phyloP scores from a whole-genome alignment of 2,888 invertebrate species.

The Sminthurinus aureus region DNA sequence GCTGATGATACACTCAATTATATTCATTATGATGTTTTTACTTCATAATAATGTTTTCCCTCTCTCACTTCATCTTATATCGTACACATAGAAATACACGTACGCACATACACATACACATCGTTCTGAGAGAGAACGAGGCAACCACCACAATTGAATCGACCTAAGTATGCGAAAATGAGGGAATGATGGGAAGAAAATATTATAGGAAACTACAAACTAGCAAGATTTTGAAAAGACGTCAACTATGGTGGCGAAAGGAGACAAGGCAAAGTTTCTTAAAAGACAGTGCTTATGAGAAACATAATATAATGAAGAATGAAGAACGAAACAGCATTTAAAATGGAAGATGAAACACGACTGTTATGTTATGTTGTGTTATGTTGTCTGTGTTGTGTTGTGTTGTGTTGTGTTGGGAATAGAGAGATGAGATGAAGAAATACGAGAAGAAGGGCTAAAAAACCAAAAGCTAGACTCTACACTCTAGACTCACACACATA shows the following conservation, averaged over 20 bases:
- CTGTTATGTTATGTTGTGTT: no score
- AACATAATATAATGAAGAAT: neutral
- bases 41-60: neutral
- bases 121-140: neutral
- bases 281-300: no score
- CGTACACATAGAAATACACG: neutral
- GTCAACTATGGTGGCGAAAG: neutral
- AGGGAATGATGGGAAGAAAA: neutral
- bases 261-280: neutral
- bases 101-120: neutral
- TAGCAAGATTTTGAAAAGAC: neutral
- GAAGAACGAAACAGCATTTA: neutral
- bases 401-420: no score
- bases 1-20: neutral
- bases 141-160: constrained; percentile 17
- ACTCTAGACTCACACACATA: neutral
- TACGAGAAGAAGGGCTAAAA: neutral
- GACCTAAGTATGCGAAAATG: constrained; percentile 17
- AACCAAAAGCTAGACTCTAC: neutral
- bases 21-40: neutral
- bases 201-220: neutral
- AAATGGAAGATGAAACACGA: neutral
- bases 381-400: no score
- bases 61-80: neutral
- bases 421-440: no score